Percentiles rank a stretch among this genome's conserved stretches.
phyloP scores from a whole-genome alignment of 2,888 invertebrate genomes.

The Gari tellinella region DNA sequence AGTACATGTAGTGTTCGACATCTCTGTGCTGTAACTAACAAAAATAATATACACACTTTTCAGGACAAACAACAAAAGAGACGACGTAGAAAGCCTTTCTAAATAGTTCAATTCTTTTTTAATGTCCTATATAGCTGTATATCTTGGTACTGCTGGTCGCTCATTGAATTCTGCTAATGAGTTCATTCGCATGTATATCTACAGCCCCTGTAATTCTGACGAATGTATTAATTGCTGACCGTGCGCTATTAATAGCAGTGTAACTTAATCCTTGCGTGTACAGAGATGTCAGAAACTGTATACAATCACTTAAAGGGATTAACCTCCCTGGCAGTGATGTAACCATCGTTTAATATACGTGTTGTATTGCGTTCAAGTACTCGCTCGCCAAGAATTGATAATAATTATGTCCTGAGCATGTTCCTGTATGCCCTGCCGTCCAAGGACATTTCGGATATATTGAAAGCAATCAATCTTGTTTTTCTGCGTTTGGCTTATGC shows the following conservation, averaged over 20 bases:
- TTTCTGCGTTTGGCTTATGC: too few relatives aligned
- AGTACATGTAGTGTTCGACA: conserved; percentile 4
- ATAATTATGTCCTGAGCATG: too few relatives aligned
- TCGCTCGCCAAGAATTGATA: too few relatives aligned
- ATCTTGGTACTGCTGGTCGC: background rate
- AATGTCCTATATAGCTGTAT: background rate
- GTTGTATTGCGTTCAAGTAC: too few relatives aligned
- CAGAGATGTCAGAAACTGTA: conserved; percentile 25
- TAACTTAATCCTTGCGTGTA: conserved; percentile 22
- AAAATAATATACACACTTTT: conserved; percentile 3
- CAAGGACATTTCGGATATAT: too few relatives aligned
- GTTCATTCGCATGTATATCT: too few relatives aligned
- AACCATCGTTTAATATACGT: too few relatives aligned
- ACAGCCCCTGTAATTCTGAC: too few relatives aligned
- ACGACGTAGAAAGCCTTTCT: background rate
- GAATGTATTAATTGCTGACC: conserved; percentile 20
- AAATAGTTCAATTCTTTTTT: background rate
- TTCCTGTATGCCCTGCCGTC: too few relatives aligned
- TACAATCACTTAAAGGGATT: conserved; percentile 2
- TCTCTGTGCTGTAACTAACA: background rate
- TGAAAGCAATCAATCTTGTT: too few relatives aligned
- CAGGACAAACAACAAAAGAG: background rate
- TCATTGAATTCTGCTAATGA: background rate
- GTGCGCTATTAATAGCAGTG: conserved; percentile 21
- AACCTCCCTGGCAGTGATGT: too few relatives aligned